Conservation (phyloP, 2,797 vertebrate species). For the Sphenodon punctatus region DNA sequence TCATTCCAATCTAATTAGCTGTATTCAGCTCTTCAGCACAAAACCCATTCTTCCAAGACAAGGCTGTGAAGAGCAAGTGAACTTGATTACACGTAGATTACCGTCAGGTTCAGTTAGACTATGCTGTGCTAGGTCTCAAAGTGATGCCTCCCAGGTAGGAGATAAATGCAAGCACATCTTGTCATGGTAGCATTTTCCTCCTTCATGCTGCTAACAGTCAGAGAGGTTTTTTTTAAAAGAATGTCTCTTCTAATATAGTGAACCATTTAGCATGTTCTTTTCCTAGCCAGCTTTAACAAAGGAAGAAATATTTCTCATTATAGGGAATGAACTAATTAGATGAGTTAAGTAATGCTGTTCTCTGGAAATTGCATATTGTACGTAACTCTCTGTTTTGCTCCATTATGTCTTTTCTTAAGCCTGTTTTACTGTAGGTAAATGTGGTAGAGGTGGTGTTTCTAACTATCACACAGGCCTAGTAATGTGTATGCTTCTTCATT, state of each 20-base stretch:
- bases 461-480: slow-evolving; percentile 37
- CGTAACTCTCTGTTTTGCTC: not conserved
- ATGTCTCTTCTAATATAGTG: not conserved
- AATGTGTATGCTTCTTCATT: slow-evolving; percentile 28
- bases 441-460: slow-evolving; percentile 1
- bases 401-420: not conserved
- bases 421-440: not conserved
- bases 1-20: slow-evolving; percentile 19
- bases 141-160: not conserved
- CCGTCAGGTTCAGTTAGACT: not conserved
- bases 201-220: not conserved
- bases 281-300: not conserved
- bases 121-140: not conserved
- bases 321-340: not conserved
- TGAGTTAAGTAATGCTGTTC: not conserved
- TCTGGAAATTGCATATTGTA: not conserved
- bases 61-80: not conserved
- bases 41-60: not conserved
- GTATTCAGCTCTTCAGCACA: not conserved
- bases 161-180: not conserved
- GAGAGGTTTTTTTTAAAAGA: slow-evolving; percentile 7
- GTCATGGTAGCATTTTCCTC: not conserved
- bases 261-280: not conserved
- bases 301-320: not conserved
- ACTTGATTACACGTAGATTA: slow-evolving; percentile 12